Conservation (phyloP, 2,888 invertebrate genomes). For the Ormyrus rosae region DNA sequence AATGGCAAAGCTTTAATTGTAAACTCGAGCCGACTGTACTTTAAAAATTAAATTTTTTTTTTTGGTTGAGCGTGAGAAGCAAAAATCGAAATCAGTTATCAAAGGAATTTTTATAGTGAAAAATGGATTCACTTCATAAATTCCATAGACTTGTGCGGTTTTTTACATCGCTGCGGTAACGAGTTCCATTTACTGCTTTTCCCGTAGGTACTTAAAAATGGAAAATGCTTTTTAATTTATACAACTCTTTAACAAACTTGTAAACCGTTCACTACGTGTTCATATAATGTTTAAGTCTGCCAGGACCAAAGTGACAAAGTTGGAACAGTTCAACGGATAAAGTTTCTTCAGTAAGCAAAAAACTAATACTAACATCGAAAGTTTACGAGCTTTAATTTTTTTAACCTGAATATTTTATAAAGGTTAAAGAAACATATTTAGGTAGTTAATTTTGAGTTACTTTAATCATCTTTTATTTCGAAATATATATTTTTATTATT, state of each 20-base stretch:
- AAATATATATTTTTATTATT: constrained; percentile 23
- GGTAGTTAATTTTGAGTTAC: background rate
- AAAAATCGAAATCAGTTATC: constrained; percentile 54
- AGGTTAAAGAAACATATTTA: background rate
- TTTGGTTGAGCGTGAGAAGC: constrained; percentile 37
- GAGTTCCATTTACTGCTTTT: constrained; percentile 34
- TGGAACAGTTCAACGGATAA: constrained; percentile 39
- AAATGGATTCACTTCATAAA: constrained; percentile 12
- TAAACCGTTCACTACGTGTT: constrained; percentile 49
- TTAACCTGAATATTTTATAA: background rate
- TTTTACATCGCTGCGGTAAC: constrained; percentile 24
- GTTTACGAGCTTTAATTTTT: constrained; percentile 22
- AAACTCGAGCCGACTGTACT: constrained; percentile 38
- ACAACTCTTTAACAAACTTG: constrained; percentile 33
- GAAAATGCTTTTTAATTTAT: constrained; percentile 40
- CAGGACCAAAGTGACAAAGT: constrained; percentile 56
- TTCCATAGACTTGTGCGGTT: background rate
- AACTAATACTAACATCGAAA: constrained; percentile 9
- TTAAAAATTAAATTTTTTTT: constrained; percentile 34
- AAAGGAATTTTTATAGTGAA: constrained; percentile 22
- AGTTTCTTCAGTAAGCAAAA: constrained; percentile 17
- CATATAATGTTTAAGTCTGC: constrained; percentile 53
- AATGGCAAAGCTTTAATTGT: constrained; percentile 23
- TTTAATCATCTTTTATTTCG: constrained; percentile 1
- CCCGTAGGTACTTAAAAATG: constrained; percentile 31